These are phyloP conservation scores for Apus apus DNA, from an alignment of 2,113 vertebrate species.

Conservation along the genomic window DNA sequence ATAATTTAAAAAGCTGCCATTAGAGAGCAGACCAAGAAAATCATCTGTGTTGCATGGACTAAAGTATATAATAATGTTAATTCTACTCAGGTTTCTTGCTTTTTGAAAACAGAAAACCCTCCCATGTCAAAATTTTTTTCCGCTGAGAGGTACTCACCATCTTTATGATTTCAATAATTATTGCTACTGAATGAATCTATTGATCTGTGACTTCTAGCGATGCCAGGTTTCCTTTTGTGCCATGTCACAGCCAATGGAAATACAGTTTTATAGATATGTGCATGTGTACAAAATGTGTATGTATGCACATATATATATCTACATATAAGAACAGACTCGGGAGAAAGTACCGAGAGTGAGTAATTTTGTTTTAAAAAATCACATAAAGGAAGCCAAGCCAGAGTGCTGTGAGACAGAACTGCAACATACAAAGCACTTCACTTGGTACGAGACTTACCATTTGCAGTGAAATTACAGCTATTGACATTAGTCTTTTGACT, in stretches of 20 bases:
- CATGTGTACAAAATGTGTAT: neutral
- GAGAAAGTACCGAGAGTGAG: neutral
- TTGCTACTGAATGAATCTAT: slow-evolving; percentile 48
- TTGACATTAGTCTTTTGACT: neutral
- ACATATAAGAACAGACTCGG: neutral
- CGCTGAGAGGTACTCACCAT: slow-evolving; percentile 40
- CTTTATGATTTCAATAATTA: slow-evolving; percentile 62
- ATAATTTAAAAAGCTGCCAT: neutral
- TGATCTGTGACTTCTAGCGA: slow-evolving; percentile 41
- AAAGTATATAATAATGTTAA: neutral
- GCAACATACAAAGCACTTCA: neutral
- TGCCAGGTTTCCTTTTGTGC: neutral
- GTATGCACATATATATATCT: too few species aligned
- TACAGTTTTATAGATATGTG: neutral
- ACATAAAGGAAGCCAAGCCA: neutral
- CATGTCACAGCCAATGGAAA: neutral
- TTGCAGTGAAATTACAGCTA: neutral
- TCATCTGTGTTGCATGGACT: neutral
- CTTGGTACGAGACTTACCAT: neutral
- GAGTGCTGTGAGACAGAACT: neutral
- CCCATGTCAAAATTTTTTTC: neutral
- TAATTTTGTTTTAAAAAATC: neutral
- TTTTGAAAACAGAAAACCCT: neutral
- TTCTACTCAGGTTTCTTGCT: neutral
- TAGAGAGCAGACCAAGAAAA: neutral